Evolutionary conservation across 1,140 invertebrate species (phyloP), one percentile per base, ranked within the genome.

Genomic region (Zaprionus vittiger): DNA sequence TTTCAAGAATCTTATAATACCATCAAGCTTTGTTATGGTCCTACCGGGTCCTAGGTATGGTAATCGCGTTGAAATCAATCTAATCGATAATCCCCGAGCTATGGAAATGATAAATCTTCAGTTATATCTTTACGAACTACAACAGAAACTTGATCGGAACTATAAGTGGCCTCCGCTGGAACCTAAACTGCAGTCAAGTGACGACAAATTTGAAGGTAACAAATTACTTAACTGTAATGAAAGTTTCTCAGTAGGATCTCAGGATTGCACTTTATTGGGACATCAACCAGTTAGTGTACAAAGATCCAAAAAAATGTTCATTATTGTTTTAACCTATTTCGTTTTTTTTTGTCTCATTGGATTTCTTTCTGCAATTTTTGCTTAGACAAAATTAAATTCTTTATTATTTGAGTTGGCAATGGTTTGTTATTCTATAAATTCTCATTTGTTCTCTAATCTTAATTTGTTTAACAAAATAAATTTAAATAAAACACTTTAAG

Each of bases 271-370:
- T n/a, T 0, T 1, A 9, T 3, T 4, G 5, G 5, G 2, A 57
- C n/a, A 24, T 20, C 28, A 14, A 9, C 1, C 6, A 2, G 9
- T 12, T 12, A 20, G 20, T 7, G 12, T 15, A 1, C 15, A 17
- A 44, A 38, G 4, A 1, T 14, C 41, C 9, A 14, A 52, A 5
- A 17, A 47, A 20, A 15, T 59, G 0, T 17, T 65, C 11, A 41
- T 38, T 38, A 6, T 54, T 15, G 31, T 66, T 15, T 9, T 59
- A 1, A 59, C 20, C 7, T 65, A 66, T 59, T 66, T 71, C 24
- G 15, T 71, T 71, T 26, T 56, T 17, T 20, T 73, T 52, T 66
- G 31, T 44, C 9, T 59, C 37, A 20, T 65, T 73, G 28, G 59
- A 5, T 41, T 41, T 5, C 34, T 71, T 12, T 17, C 52, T 12